A percentile compares a stretch with the other conserved stretches of the same genome.
Conservation (phyloP, 2,113 vertebrate species). For the Naja naja region DNA sequence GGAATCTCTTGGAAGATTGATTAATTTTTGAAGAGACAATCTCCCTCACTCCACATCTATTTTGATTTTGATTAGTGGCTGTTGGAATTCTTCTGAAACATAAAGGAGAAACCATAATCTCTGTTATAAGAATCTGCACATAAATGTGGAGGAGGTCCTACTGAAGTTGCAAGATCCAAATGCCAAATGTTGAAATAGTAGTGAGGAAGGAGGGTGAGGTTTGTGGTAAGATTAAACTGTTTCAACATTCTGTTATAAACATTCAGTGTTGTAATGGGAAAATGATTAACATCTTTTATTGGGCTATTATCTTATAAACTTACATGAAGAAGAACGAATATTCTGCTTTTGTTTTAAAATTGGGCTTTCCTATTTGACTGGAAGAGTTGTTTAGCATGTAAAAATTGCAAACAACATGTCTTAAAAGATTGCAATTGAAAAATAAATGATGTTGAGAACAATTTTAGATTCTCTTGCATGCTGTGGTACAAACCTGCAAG, state of each 20-base stretch:
- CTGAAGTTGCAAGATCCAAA: neutral
- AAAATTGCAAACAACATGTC: neutral
- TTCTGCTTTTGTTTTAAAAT: neutral
- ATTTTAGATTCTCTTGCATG: neutral
- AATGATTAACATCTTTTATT: constrained; percentile 10
- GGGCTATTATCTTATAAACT: neutral
- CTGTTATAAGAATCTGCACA: neutral
- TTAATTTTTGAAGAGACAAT: neutral
- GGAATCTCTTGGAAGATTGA: neutral
- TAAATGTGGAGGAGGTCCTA: neutral
- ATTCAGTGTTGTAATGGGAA: neutral
- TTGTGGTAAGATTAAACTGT: neutral
- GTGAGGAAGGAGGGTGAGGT: neutral
- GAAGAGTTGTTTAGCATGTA: neutral
- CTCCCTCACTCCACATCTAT: neutral
- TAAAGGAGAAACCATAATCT: neutral
- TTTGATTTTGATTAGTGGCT: neutral
- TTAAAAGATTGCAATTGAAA: neutral
- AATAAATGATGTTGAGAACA: neutral
- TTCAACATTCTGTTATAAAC: neutral
- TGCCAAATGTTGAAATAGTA: neutral
- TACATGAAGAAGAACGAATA: neutral
- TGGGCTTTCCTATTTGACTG: neutral
- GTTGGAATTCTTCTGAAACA: neutral
- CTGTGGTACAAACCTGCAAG: neutral